phyloP scores from a whole-genome alignment of 2,888 invertebrate species.

The Lapara coniferarum region DNA sequence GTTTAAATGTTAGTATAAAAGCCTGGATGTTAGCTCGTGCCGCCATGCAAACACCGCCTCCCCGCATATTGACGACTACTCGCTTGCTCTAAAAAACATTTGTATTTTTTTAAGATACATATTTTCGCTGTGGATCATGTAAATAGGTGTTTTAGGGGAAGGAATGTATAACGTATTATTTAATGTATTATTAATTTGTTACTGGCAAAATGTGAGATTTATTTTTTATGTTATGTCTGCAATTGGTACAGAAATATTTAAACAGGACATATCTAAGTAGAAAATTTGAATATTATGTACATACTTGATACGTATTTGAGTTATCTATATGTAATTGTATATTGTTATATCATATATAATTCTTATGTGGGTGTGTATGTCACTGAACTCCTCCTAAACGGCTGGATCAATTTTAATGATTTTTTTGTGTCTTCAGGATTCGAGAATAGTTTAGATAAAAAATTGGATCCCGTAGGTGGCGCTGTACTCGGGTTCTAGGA shows the following conservation, averaged over 20 bases:
- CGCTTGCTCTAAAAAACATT: conserved; percentile 25
- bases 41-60: conserved; percentile 47
- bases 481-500: too few species aligned
- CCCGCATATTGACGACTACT: conserved; percentile 50
- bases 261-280: too few species aligned
- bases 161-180: conserved; percentile 5
- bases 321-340: background rate
- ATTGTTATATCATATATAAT: too few species aligned
- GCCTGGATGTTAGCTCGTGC: conserved; percentile 49
- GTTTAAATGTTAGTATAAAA: conserved; percentile 61
- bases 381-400: too few species aligned
- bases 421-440: too few species aligned
- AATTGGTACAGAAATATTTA: too few species aligned
- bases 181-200: background rate
- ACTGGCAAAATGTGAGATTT: background rate
- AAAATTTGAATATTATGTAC: too few species aligned
- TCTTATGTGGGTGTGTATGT: too few species aligned
- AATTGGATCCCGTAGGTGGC: too few species aligned
- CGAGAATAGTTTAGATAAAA: too few species aligned
- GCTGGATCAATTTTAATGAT: too few species aligned
- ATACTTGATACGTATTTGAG: too few species aligned
- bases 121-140: conserved; percentile 14
- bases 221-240: background rate
- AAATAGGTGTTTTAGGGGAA: conserved; percentile 1
- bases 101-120: conserved; percentile 18